A percentile compares a stretch with the other conserved stretches of the same genome.
phyloP scores from a whole-genome alignment of 2,797 vertebrate genomes.

The Periophthalmus magnuspinnatus region DNA sequence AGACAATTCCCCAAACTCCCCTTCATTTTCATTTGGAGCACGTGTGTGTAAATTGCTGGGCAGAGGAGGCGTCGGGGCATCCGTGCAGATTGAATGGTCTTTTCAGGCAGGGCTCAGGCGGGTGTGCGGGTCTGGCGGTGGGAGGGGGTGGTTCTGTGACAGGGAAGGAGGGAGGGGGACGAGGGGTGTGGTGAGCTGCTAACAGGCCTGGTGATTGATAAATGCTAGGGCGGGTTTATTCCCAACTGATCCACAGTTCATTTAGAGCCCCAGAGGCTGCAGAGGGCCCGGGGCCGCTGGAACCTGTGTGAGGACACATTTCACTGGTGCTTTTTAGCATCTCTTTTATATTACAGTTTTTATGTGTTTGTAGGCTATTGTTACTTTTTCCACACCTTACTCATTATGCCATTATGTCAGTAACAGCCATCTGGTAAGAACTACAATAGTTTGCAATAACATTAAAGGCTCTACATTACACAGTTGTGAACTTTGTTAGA shows the following conservation, averaged over 20 bases:
- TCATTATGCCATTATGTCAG: no score
- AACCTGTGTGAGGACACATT: no score
- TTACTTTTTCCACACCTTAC: no score
- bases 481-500: no score
- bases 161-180: neutral
- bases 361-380: no score
- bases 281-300: no score
- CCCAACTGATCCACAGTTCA: slow-evolving; percentile 85
- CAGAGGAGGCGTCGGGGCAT: slow-evolving; percentile 36
- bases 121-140: slow-evolving; percentile 72
- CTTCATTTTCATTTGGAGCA: slow-evolving; percentile 76
- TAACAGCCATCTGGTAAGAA: no score
- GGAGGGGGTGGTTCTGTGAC: slow-evolving; percentile 50
- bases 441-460: no score
- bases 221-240: slow-evolving; percentile 93
- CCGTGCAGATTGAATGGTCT: slow-evolving; percentile 64
- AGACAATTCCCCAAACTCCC: slow-evolving; percentile 76
- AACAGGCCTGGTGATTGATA: slow-evolving; percentile 85
- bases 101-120: slow-evolving; percentile 43
- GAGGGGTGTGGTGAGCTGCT: neutral
- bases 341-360: no score
- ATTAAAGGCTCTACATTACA: no score
- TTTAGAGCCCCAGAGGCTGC: slow-evolving; percentile 88
- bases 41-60: slow-evolving; percentile 72
- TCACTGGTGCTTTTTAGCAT: no score